These are phyloP conservation scores for Gallinago solitaria DNA, from an alignment of 2,797 vertebrate genomes.

Conservation along the genomic window DNA sequence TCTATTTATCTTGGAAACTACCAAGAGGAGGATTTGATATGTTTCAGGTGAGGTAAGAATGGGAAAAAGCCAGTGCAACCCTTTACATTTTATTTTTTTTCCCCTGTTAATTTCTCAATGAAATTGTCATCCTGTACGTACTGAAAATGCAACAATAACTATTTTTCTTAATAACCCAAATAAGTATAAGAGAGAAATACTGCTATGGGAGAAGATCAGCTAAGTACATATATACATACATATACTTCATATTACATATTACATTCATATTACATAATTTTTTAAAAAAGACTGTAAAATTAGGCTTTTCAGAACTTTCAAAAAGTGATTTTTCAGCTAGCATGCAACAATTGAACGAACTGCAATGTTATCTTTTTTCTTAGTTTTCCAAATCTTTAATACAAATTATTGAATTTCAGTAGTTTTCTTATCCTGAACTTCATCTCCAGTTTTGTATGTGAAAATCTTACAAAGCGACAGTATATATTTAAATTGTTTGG, in stretches of 20 bases:
- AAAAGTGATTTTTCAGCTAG: not conserved
- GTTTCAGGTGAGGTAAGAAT: conserved; percentile 80
- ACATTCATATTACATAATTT: not conserved
- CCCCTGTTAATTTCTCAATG: not conserved
- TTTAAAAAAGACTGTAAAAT: fast-evolving
- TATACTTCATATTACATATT: not conserved
- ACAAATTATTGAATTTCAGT: not conserved
- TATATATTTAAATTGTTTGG: not conserved
- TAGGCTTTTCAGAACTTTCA: not conserved
- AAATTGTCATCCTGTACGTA: not conserved
- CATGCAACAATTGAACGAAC: not conserved
- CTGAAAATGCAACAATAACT: not conserved
- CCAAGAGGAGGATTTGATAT: conserved; percentile 80
- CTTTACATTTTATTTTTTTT: not conserved
- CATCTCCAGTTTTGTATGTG: not conserved
- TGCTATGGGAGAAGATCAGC: not conserved
- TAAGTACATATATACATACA: not conserved
- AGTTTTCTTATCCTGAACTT: not conserved
- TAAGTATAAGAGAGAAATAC: not conserved
- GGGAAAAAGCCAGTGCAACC: not conserved
- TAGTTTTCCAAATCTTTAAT: not conserved
- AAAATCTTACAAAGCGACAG: not conserved
- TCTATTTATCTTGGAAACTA: conserved; percentile 84
- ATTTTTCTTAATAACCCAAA: not conserved
- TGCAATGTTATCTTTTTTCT: not conserved